phyloP scores from a whole-genome alignment of 2,888 invertebrate species.

The Slavum lentiscoides region DNA sequence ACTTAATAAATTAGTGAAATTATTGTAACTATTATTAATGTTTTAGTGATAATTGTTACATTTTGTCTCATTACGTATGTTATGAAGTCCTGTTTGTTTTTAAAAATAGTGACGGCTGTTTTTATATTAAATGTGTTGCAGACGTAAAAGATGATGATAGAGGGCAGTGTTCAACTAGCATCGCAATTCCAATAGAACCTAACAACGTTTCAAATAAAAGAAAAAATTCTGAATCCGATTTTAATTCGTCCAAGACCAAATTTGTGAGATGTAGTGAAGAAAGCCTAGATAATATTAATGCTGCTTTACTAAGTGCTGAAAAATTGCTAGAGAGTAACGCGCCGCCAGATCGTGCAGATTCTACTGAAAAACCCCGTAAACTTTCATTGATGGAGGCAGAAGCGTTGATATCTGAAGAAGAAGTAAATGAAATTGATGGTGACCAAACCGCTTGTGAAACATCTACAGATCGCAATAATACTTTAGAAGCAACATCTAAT shows the following conservation, averaged over 20 bases:
- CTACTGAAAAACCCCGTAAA: too few species aligned
- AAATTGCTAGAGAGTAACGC: background rate
- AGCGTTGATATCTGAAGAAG: background rate
- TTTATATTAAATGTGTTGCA: constrained; percentile 31
- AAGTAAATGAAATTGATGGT: background rate
- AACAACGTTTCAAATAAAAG: background rate
- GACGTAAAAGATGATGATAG: background rate
- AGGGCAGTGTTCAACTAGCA: background rate
- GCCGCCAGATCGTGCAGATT: too few species aligned
- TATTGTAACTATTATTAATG: background rate
- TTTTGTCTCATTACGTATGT: background rate
- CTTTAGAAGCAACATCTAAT: too few species aligned
- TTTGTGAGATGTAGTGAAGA: background rate
- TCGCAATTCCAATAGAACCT: background rate
- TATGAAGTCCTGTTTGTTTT: background rate
- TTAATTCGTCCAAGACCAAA: background rate
- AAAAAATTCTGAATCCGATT: background rate
- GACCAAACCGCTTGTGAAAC: background rate
- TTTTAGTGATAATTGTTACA: background rate
- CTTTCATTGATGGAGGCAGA: background rate
- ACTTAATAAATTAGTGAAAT: background rate
- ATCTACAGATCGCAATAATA: background rate
- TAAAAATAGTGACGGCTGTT: constrained; percentile 20
- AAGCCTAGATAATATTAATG: constrained; percentile 8
- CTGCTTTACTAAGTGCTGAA: background rate